Conservation (phyloP, 1,140 invertebrate species). For the Atta texana region DNA sequence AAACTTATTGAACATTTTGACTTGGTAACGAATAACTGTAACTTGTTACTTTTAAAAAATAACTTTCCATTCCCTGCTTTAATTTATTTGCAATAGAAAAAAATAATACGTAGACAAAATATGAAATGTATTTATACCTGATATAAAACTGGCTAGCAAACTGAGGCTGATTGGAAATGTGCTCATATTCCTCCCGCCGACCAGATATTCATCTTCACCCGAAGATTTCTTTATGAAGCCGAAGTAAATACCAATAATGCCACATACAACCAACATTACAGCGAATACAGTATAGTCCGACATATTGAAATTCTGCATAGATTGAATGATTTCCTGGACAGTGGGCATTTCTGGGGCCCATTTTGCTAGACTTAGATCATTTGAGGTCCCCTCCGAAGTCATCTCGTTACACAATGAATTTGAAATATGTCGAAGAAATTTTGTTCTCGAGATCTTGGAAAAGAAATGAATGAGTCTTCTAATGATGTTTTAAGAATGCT, state of each 20-base stretch:
- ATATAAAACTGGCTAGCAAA: constrained; percentile 91
- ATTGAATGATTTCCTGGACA: constrained; percentile 88
- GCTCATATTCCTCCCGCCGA: constrained; percentile 94
- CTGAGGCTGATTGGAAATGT: constrained; percentile 93
- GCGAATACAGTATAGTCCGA: constrained; percentile 91
- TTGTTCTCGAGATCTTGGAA: background rate
- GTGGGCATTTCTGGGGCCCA: constrained; percentile 77
- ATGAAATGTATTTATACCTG: constrained; percentile 64
- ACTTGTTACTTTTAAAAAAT: no score
- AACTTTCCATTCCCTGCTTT: no score
- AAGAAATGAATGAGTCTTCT: background rate
- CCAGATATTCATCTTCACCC: constrained; percentile 91
- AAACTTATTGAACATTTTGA: no score
- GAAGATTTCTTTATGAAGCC: constrained; percentile 90
- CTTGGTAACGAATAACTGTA: no score
- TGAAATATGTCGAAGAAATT: background rate
- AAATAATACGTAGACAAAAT: background rate
- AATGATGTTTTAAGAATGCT: background rate
- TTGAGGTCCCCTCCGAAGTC: constrained; percentile 59
- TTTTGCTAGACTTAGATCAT: constrained; percentile 52
- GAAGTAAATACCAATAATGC: constrained; percentile 92
- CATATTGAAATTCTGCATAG: constrained; percentile 89
- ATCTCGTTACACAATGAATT: constrained; percentile 80
- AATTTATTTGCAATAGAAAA: no score
- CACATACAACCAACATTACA: constrained; percentile 90